Percentiles rank a stretch among this genome's conserved stretches.
Evolutionary conservation across 2,797 vertebrate species (phyloP).

Genomic region (Sylvia borin): DNA sequence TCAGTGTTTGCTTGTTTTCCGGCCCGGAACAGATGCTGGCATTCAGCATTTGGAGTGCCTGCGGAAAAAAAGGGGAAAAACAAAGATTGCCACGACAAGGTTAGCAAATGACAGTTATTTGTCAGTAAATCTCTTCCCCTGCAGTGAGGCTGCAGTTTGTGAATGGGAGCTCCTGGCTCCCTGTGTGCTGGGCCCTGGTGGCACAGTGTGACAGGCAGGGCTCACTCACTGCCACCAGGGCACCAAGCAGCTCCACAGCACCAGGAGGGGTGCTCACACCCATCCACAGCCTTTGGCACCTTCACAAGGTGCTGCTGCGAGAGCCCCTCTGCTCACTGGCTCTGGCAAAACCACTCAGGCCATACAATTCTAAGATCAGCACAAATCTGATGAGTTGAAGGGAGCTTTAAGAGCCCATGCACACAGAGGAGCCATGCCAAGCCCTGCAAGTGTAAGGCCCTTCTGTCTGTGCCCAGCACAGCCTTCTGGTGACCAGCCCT

Average conservation of each 20-base stretch:
- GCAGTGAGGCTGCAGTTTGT: background rate
- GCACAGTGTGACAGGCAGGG: rapidly evolving
- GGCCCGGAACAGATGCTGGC: slow-evolving; percentile 62
- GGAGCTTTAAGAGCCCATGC: too few relatives aligned
- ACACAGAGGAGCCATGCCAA: background rate
- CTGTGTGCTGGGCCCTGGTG: background rate
- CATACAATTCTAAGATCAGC: background rate
- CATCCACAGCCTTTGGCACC: background rate
- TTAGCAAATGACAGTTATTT: slow-evolving; percentile 65
- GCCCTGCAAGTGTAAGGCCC: background rate
- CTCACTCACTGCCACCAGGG: background rate
- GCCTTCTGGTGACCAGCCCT: background rate
- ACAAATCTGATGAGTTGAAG: background rate
- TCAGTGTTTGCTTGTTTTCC: slow-evolving; percentile 60
- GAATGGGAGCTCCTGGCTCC: background rate
- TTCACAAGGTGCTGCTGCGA: background rate
- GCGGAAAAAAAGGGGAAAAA: background rate
- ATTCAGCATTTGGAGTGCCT: slow-evolving; percentile 55
- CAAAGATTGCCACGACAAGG: slow-evolving; percentile 33
- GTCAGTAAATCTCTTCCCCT: slow-evolving; percentile 7
- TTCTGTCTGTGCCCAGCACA: background rate
- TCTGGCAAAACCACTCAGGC: background rate
- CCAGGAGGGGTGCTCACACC: background rate
- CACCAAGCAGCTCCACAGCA: background rate
- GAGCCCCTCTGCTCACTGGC: background rate